These are phyloP conservation scores for Centropus unirufus DNA, from an alignment of 2,113 vertebrate species.

Conservation along the genomic window DNA sequence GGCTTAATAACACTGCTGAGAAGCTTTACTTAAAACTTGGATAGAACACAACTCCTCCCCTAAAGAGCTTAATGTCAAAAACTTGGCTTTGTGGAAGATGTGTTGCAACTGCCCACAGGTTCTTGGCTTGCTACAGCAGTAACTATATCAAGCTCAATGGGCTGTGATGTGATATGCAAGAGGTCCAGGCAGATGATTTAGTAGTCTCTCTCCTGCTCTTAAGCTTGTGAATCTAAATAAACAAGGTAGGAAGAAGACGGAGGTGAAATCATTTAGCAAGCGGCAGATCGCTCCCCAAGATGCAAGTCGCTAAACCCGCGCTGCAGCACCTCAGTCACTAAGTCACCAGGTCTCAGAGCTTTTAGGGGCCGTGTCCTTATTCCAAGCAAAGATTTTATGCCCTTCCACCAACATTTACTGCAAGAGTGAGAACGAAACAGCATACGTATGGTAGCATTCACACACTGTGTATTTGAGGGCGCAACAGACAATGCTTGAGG, in stretches of 20 bases:
- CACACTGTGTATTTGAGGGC: accelerated
- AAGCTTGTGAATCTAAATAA: slow-evolving; percentile 51
- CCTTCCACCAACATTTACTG: background rate
- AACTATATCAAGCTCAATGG: slow-evolving; percentile 16
- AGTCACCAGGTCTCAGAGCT: background rate
- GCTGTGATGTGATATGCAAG: background rate
- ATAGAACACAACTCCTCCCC: background rate
- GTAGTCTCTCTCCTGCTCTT: background rate
- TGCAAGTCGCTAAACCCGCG: background rate
- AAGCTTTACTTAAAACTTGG: background rate
- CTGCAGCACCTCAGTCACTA: background rate
- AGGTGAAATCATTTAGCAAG: slow-evolving; percentile 36
- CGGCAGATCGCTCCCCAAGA: background rate
- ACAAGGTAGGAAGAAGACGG: slow-evolving; percentile 4
- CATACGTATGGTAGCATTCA: background rate
- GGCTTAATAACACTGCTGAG: background rate
- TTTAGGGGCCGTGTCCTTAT: background rate
- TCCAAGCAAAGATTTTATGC: background rate
- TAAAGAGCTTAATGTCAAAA: slow-evolving; percentile 17
- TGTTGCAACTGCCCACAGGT: slow-evolving; percentile 14
- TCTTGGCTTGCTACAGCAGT: background rate
- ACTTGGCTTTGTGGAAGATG: background rate
- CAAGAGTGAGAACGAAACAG: background rate
- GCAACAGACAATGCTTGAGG: background rate
- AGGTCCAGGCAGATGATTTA: slow-evolving; percentile 15